Evolutionary conservation across 2,113 vertebrate genomes (phyloP).

Genomic region (Gambusia affinis): DNA sequence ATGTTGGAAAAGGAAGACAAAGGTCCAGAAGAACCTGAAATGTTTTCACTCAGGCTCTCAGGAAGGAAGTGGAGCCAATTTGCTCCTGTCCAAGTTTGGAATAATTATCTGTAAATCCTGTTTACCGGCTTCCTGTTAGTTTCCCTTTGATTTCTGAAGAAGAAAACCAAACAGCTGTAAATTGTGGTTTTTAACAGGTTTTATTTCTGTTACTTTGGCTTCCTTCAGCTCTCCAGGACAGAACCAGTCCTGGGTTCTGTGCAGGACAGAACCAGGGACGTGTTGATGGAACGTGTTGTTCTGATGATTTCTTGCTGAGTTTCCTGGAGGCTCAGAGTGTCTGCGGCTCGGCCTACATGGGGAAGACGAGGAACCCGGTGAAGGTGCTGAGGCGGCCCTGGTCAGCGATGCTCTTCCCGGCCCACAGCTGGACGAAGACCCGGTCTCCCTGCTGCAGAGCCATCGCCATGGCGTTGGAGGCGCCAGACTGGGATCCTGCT

Average conservation of each 20-base stretch:
- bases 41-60: no score
- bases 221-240: background rate
- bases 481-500: background rate
- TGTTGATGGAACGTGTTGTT: no score
- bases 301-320: no score
- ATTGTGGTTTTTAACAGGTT: no score
- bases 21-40: no score
- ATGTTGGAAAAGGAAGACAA: no score
- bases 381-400: conserved; percentile 40
- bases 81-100: background rate
- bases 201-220: no score
- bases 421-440: conserved; percentile 25
- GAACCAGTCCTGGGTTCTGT: no score
- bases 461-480: conserved; percentile 35
- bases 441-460: conserved; percentile 20
- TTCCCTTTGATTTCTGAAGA: no score
- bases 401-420: conserved; percentile 1
- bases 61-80: conserved; percentile 20
- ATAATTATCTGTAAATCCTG: conserved; percentile 9
- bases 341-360: background rate
- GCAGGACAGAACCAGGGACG: no score
- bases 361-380: conserved; percentile 40
- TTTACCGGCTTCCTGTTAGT: background rate
- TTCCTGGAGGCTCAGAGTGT: no score
- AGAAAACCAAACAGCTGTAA: no score